Evolutionary conservation across 2,888 invertebrate species (phyloP).

Genomic region (Papilio gigon): DNA sequence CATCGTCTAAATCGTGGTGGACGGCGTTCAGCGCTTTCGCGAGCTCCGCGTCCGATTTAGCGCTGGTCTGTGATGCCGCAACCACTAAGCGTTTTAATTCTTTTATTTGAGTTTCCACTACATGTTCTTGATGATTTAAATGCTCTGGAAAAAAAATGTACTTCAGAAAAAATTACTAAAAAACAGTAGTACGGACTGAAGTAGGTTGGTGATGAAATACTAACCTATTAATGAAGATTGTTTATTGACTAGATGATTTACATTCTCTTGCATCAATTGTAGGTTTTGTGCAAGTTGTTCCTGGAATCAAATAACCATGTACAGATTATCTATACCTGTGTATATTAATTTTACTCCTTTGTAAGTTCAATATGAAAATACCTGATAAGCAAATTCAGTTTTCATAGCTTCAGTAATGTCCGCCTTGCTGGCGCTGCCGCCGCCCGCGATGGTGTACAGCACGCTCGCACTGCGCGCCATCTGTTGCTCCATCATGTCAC

Average conservation of each 20-base stretch:
- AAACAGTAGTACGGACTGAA: no score
- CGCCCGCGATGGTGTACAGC: conserved; percentile 72
- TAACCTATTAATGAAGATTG: conserved; percentile 74
- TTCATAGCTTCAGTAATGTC: conserved; percentile 77
- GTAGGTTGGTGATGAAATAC: conserved; percentile 36
- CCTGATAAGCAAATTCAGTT: conserved; percentile 76
- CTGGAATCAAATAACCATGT: conserved; percentile 52
- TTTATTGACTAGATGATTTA: conserved; percentile 70
- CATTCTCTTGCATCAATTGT: conserved; percentile 71
- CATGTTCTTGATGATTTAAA: conserved; percentile 67
- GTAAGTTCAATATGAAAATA: conserved; percentile 42
- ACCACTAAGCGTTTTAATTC: conserved; percentile 68
- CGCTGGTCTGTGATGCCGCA: conserved; percentile 66
- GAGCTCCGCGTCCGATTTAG: conserved; percentile 71
- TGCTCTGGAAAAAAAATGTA: conserved; percentile 61
- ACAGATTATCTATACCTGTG: background rate
- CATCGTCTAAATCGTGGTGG: conserved; percentile 71
- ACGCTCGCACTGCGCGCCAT: conserved; percentile 77
- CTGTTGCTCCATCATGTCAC: conserved; percentile 82
- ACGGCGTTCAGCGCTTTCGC: conserved; percentile 68
- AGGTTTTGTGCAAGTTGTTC: conserved; percentile 73
- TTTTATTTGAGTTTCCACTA: conserved; percentile 62
- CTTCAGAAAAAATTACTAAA: background rate
- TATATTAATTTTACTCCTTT: background rate
- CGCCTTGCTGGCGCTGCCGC: conserved; percentile 58